These are phyloP conservation scores for Odontocerum albicorne DNA, from an alignment of 2,888 invertebrate species.

Conservation along the genomic window DNA sequence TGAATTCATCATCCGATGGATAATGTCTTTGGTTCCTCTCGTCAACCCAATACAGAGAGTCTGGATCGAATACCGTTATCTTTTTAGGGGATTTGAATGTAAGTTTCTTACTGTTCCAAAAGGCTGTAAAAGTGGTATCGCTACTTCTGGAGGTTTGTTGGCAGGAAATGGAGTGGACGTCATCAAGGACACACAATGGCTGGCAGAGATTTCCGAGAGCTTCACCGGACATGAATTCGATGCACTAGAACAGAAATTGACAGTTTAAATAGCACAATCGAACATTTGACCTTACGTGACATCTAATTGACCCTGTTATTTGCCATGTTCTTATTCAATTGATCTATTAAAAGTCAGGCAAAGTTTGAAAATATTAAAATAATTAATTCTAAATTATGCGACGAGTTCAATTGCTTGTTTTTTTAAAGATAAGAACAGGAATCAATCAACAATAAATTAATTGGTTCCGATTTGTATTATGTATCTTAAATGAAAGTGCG, in stretches of 20 bases:
- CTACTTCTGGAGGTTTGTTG: slow-evolving; percentile 61
- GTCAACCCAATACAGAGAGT: slow-evolving; percentile 50
- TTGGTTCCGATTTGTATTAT: too few species aligned
- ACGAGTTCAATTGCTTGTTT: too few species aligned
- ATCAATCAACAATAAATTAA: too few species aligned
- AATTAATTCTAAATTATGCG: too few species aligned
- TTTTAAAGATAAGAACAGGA: too few species aligned
- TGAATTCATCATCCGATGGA: slow-evolving; percentile 57
- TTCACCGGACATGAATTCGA: slow-evolving; percentile 52
- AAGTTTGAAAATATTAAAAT: too few species aligned
- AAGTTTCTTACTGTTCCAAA: slow-evolving; percentile 58
- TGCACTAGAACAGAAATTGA: slow-evolving; percentile 58
- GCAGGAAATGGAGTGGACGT: slow-evolving; percentile 60
- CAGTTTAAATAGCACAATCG: too few species aligned
- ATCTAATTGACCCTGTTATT: too few species aligned
- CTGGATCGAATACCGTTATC: slow-evolving; percentile 44
- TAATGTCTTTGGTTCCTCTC: slow-evolving; percentile 51
- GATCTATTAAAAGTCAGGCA: too few species aligned
- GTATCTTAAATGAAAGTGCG: too few species aligned
- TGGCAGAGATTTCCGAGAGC: slow-evolving; percentile 66
- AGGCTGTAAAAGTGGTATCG: slow-evolving; percentile 62
- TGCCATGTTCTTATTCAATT: too few species aligned
- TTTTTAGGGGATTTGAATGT: slow-evolving; percentile 59
- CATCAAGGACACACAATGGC: slow-evolving; percentile 59
- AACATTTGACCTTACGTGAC: too few species aligned